Evolutionary conservation across 2,113 vertebrate species (phyloP).

Genomic region (Rousettus leschenaultii): DNA sequence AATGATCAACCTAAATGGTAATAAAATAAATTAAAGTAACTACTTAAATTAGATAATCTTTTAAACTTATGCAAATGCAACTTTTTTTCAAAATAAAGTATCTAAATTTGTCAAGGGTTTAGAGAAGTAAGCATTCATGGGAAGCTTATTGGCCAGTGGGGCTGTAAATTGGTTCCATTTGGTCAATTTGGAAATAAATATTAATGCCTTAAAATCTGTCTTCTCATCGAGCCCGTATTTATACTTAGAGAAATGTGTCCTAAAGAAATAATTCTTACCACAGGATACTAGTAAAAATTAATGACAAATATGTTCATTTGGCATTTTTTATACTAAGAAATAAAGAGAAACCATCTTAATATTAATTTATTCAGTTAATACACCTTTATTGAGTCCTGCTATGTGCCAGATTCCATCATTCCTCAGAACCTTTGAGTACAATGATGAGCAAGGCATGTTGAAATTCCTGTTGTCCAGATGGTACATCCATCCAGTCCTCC

Average conservation of each 20-base stretch:
- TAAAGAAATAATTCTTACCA: neutral
- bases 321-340: neutral
- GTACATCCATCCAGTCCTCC: neutral
- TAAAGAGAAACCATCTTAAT: neutral
- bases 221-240: slow-evolving; percentile 26
- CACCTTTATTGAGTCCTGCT: neutral
- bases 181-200: neutral
- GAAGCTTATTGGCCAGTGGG: neutral
- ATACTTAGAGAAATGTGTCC: neutral
- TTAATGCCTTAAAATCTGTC: neutral
- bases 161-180: neutral
- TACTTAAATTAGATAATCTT: neutral
- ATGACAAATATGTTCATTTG: neutral
- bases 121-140: neutral
- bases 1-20: neutral
- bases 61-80: neutral
- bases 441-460: neutral
- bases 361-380: neutral
- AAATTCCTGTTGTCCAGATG: neutral
- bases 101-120: neutral
- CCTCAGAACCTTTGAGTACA: neutral
- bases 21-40: slow-evolving; percentile 18
- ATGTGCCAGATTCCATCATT: neutral
- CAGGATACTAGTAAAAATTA: neutral
- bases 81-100: neutral